Evolutionary conservation across 2,113 vertebrate genomes (phyloP).

Genomic region (Strigops habroptila): DNA sequence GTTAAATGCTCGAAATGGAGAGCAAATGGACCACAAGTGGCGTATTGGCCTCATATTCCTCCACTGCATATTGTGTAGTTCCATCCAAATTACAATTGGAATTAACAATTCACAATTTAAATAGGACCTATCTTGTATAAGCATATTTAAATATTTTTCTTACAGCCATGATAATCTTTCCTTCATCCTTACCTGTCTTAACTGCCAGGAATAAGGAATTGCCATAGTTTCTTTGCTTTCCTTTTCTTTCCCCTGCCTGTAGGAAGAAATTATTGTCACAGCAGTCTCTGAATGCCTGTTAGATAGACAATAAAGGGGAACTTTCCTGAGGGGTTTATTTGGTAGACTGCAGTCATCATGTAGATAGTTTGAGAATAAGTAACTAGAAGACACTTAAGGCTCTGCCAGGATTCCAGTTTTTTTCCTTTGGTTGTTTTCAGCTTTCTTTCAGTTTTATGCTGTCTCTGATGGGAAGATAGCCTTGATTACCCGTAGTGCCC

Average conservation of each 20-base stretch:
- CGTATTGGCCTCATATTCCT: background rate
- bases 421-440: constrained; percentile 46
- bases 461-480: background rate
- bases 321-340: background rate
- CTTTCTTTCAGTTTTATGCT: constrained; percentile 75
- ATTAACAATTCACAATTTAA: background rate
- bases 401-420: background rate
- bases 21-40: background rate
- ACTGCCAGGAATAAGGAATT: background rate
- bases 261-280: background rate
- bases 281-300: background rate
- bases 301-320: background rate
- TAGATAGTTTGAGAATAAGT: background rate
- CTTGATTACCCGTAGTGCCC: constrained; percentile 67
- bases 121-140: background rate
- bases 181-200: background rate
- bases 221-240: background rate
- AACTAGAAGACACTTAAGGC: background rate
- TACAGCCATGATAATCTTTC: background rate
- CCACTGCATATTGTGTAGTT: background rate
- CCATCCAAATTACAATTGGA: background rate
- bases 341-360: background rate
- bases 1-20: background rate
- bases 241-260: background rate
- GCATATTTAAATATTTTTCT: background rate